Evolutionary conservation across 2,888 invertebrate genomes (phyloP), one percentile per base, ranked within the genome.

Genomic region (Pollenia labialis): DNA sequence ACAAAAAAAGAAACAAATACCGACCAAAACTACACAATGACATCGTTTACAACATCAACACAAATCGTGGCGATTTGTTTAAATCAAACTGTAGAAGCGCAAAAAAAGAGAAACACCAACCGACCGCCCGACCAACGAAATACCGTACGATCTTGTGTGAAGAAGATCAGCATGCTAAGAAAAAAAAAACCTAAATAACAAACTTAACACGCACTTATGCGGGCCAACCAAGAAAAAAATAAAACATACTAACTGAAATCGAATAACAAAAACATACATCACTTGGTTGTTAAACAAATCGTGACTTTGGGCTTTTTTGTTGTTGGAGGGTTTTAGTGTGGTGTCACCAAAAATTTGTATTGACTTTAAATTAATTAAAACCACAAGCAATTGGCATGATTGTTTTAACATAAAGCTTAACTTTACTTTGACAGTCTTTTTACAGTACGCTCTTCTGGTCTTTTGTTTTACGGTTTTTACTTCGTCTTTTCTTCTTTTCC

Each of bases 61-160:
- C 88, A 89, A 89, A 89, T 89, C 89, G 89, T 89, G 89, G 88
- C 89, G 89, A 89, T 89, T 89, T 89, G 88, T 89, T 89, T 88
- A 88, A 89, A 89, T 89, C 89, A 89, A 89, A 89, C 85, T 88
- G 87, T 88, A 88, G 88, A 87, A 82, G 80, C 83, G 81, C 85
- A 82, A 76, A 71, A 85, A 40, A 56, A 69, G 32, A 32, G 32
- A 52, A 58, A 62, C 23, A 56, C 14, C 42, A 72, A 54, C 42
- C 32, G 32, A 44, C n/a, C 66, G 23, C 56, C 62, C 32, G 32
- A 52, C n/a, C 66, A 23, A 62, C 18, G 66, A 80, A 81, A 84
- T 87, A 74, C 83, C 83, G 66, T 81, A 87, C 16, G 62, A 84
- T 81, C 60, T 81, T 81, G 81, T 81, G 72, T 87, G 86, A 87